Conservation (phyloP, 2,888 invertebrate genomes). For the Agrotis puta region DNA sequence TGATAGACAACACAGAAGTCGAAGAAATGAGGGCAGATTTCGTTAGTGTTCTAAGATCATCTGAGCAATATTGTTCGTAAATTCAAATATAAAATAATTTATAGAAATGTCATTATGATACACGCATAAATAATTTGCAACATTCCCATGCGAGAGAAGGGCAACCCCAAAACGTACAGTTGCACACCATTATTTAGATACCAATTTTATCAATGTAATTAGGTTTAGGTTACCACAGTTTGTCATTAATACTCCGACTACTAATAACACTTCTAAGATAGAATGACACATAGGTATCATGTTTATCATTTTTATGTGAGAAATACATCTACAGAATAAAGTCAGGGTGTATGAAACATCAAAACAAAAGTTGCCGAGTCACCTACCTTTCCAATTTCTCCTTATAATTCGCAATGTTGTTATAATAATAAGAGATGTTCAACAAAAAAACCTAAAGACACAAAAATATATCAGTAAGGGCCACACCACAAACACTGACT, state of each 20-base stretch:
- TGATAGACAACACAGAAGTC: constrained; percentile 16
- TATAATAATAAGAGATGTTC: background rate
- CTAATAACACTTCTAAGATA: background rate
- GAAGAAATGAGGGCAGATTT: constrained; percentile 40
- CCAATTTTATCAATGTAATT: constrained; percentile 8
- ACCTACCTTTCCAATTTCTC: constrained; percentile 61
- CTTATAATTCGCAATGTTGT: constrained; percentile 57
- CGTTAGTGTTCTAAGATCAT: constrained; percentile 20
- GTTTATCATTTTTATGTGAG: background rate
- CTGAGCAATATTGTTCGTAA: background rate
- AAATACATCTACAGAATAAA: background rate
- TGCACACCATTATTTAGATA: constrained; percentile 6
- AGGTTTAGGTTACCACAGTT: constrained; percentile 10
- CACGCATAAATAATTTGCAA: constrained; percentile 2
- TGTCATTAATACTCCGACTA: constrained; percentile 9
- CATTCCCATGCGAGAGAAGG: background rate
- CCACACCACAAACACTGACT: constrained; percentile 78
- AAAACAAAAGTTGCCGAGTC: constrained; percentile 6
- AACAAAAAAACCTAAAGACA: constrained; percentile 53
- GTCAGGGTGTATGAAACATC: background rate
- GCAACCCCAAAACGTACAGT: constrained; percentile 15
- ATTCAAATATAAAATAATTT: background rate
- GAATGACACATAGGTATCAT: constrained; percentile 7
- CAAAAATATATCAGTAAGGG: constrained; percentile 69
- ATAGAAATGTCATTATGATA: background rate